Percentiles rank a stretch among this genome's conserved stretches.
These are phyloP conservation scores for Tuta absoluta DNA, from an alignment of 2,888 invertebrate genomes.

Conservation along the genomic window DNA sequence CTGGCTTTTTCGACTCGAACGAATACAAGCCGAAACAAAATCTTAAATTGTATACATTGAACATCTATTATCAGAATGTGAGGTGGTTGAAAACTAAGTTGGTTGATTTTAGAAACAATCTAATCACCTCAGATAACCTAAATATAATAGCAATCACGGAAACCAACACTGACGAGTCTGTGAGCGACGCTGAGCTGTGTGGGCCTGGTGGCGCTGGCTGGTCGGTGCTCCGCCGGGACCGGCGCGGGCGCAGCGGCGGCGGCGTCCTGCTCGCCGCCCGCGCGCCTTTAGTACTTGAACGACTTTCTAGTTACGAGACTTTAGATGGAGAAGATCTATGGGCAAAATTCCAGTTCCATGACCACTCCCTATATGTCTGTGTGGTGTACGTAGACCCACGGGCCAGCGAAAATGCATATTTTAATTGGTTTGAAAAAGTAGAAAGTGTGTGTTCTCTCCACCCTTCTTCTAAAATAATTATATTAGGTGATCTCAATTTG, in stretches of 20 bases:
- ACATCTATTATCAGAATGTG: slow-evolving; percentile 21
- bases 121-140: neutral
- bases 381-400: slow-evolving; percentile 18
- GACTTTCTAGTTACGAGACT: neutral
- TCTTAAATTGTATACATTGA: neutral
- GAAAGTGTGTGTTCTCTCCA: neutral
- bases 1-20: slow-evolving; percentile 15
- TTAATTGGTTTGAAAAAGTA: neutral
- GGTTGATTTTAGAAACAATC: slow-evolving; percentile 4
- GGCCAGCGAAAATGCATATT: neutral
- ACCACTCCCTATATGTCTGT: slow-evolving; percentile 17
- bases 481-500: neutral
- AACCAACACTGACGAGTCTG: slow-evolving; percentile 14
- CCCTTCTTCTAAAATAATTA: neutral
- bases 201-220: slow-evolving; percentile 1
- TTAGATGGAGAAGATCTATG: slow-evolving; percentile 18
- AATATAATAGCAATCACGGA: slow-evolving; percentile 13
- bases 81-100: slow-evolving; percentile 15
- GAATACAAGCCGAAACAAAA: neutral
- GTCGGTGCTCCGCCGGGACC: slow-evolving; percentile 22
- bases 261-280: slow-evolving; percentile 22
- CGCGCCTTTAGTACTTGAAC: slow-evolving; percentile 4
- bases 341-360: slow-evolving; percentile 13
- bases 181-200: too few species aligned
- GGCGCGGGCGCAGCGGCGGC: slow-evolving; percentile 15